Percentiles rank a stretch among this genome's conserved stretches.
phyloP scores from a whole-genome alignment of 2,113 vertebrate genomes.

The Tylochromis polylepis region DNA sequence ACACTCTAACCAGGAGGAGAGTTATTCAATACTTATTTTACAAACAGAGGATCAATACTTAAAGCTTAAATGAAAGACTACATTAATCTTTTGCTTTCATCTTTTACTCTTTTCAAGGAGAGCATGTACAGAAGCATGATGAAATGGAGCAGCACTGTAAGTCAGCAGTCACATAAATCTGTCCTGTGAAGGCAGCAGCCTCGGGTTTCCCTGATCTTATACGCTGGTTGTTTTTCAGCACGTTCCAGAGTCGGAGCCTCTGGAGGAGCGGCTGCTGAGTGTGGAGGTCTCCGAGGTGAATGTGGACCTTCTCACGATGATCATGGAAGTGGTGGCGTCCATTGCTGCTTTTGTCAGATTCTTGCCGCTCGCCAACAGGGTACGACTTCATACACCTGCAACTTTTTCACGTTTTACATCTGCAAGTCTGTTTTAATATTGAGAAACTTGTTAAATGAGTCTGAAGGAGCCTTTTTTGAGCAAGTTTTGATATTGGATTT shows the following conservation, averaged over 20 bases:
- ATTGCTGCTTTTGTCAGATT: slow-evolving; percentile 1
- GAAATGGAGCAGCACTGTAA: slow-evolving; percentile 28
- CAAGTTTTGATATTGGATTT: background rate
- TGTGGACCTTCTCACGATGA: rapidly evolving
- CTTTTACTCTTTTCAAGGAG: background rate
- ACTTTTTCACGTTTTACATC: background rate
- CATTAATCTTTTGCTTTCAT: too few species aligned
- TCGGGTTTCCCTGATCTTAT: background rate
- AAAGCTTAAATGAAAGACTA: too few species aligned
- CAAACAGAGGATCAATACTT: background rate
- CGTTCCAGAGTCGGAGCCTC: background rate
- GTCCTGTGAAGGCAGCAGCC: rapidly evolving
- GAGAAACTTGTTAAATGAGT: background rate
- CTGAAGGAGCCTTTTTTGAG: background rate
- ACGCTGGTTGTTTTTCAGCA: background rate
- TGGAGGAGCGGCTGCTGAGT: slow-evolving; percentile 20
- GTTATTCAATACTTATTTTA: rapidly evolving
- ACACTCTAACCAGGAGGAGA: background rate
- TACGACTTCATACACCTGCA: background rate
- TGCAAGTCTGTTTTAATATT: background rate
- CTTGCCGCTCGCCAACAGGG: slow-evolving; percentile 39
- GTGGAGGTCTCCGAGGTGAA: background rate
- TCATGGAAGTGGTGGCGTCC: background rate
- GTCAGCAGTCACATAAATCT: background rate
- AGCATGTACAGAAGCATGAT: background rate